Evolutionary conservation across 1,140 invertebrate genomes (phyloP), one percentile per base, ranked within the genome.

Genomic region (Drosophila lowei): DNA sequence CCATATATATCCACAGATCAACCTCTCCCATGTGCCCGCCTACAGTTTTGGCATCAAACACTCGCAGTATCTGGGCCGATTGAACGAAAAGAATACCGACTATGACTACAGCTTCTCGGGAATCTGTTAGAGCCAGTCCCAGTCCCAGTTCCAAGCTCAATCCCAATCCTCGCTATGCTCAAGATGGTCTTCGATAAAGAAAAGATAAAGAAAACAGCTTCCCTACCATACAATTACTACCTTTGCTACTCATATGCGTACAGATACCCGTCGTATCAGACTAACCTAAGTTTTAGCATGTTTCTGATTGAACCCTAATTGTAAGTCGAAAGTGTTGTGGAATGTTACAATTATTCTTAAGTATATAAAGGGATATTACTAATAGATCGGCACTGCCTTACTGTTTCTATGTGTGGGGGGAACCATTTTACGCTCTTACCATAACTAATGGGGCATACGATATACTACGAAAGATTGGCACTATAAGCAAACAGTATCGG

Each of bases 41-140:
- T 95, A 95, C 80, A 95, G 94, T 63, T 98, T 98, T 91, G 97
- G 97, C 48, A 97, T 98, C 71, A 95, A 95, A 84, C 97, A 98
- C 91, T 97, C 96, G 1, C 95, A 94, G 41, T 96, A 96, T 79
- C 93, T 95, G 63, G 95, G 95, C 50, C 94, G 95, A 66, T 92
- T 95, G 50, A 89, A 79, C 46, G 90, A 91, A 64, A 75, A 79
- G 67, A 83, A 81, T 11, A 57, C 58, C 41, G 77, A 86, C 42
- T 83, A 59, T 25, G 89, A 90, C 50, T 85, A 74, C 5, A 79
- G 86, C 42, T 90, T 90, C 48, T 90, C 89, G 46, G 90, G 89
- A 25, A 90, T 91, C 18, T 91, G 90, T 63, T 91, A 61, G 88
- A 72, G 28, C 44, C 16, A 46, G 16, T 7, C 15, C 15, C n/a